Evolutionary conservation across 2,797 vertebrate genomes (phyloP), one percentile per base, ranked within the genome.

Genomic region (Mormyrus proboscirostris): DNA sequence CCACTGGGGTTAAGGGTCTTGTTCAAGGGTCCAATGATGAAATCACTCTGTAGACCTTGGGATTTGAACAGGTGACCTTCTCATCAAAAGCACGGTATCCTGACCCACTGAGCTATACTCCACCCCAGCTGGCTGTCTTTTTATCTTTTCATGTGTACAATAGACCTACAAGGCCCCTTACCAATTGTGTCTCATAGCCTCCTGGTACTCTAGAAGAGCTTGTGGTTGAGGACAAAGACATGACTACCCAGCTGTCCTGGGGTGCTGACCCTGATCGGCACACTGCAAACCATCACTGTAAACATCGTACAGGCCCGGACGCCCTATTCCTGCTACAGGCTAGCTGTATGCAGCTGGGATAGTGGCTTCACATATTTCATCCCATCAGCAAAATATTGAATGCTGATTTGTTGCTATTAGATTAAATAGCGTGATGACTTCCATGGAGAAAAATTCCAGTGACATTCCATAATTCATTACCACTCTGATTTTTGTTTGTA

Each of bases 161-260:
- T 44, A 55, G 55, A 86, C 79, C 88, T 93, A 90, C 47, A 86
- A 88, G 87, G 53, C 87, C 73, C 29, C 38, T 59, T 16, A 53
- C 47, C 16, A 25, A 41, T 84, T 50, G 41, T 84, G 73, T 89
- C 89, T 91, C 90, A 98, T 97, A 96, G 90, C 96, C 97, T 38
- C 97, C 97, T 87, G 97, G 96, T 85, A 96, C 96, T 79, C 97
- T 97, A 0, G 96, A 97, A 92, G 94, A 95, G 73, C 93, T 97
- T 90, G 91, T 92, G 91, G 96, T 98, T 90, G 95, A 95, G 55
- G 94, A 96, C 57, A 91, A 97, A 44, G 97, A 96, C 91, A 96
- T 95, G n/a, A 96, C 96, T 9, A 96, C 95, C 90, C 94, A 95
- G 1, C 93, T 98, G 38, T 96, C 95, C 88, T 98, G 97, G 97